Base-by-base conservation (phyloP, 2,113 vertebrate species). In the Excalfactoria chinensis region DNA sequence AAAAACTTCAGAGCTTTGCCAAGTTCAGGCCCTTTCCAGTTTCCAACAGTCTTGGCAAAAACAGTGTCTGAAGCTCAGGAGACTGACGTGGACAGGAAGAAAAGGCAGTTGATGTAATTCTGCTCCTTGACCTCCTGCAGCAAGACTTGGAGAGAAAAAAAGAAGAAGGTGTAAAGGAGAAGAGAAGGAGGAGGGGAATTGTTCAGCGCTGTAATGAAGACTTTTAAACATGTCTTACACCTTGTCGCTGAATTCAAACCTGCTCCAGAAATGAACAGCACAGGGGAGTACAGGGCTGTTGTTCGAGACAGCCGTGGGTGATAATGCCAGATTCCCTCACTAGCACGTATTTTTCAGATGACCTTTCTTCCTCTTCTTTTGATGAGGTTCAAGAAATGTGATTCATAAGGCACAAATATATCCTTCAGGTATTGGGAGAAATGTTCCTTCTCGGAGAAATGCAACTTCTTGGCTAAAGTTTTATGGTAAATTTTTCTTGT, bases 151-250 rank as follows among this genome's bases (percentile, higher is more conserved):
- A 87, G 75, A 80, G 23, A 68, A 53, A 40, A 40, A 19, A 7
- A 69, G 85, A 62, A 66, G 30, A 30, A 77, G 2, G 67, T 79
- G 44, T 59, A 46, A 80, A 37, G 14, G 30, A 13, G 77, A 64
- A 62, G 62, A 85, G 56, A 58, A 84, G 56, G 48, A 73, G 77
- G 67, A 83, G 82, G 17, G 78, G 93, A 91, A 49, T 49, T 51
- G 21, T 49, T 76, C 71, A 63, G 51, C 25, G 73, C 34, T 83
- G 86, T 46, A 85, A 94, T 63, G 60, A 89, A 70, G 72, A 25
- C 71, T 63, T 88, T 90, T 72, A 53, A 82, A 69, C 84, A 72
- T 62, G 88, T 95, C 89, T 95, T 71, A 3, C 82, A 91, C 82
- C 75, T 91, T 76, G 71, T 77, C 14, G 30, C 68, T 64, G 75